Conservation (phyloP, 2,797 vertebrate genomes). For the Semotilus atromaculatus region DNA sequence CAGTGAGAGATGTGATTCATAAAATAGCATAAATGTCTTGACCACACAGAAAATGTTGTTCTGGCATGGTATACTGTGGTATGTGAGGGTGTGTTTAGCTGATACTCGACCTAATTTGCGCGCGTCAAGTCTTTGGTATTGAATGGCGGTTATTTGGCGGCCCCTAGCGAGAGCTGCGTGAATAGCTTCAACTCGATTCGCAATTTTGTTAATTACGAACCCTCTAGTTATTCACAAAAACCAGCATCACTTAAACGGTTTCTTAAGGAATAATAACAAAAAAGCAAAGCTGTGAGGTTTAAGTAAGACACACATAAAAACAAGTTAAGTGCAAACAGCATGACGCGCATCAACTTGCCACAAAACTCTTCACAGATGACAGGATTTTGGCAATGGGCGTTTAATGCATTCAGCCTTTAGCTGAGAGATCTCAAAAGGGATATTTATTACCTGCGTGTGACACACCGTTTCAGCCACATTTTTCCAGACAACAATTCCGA, state of each 20-base stretch:
- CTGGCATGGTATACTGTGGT: slow-evolving; percentile 31
- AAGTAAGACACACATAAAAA: not conserved
- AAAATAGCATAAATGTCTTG: slow-evolving; percentile 50
- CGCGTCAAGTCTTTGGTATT: slow-evolving; percentile 23
- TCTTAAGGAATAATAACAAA: not conserved
- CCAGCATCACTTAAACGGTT: slow-evolving; percentile 13
- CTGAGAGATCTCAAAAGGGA: slow-evolving; percentile 18
- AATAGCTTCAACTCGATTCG: slow-evolving; percentile 50
- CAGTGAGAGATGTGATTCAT: slow-evolving; percentile 36
- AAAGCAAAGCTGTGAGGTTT: not conserved
- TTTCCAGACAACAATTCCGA: slow-evolving; percentile 75
- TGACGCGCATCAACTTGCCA: slow-evolving; percentile 29
- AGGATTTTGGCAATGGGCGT: slow-evolving; percentile 38
- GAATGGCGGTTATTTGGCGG: slow-evolving; percentile 74
- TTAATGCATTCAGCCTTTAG: slow-evolving; percentile 5
- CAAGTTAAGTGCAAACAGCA: not conserved
- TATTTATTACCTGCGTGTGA: slow-evolving; percentile 80
- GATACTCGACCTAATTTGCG: slow-evolving; percentile 60
- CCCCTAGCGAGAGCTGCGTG: slow-evolving; percentile 72
- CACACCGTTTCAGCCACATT: slow-evolving; percentile 84
- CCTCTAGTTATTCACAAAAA: slow-evolving; percentile 27
- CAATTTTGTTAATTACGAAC: slow-evolving; percentile 24
- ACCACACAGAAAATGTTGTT: slow-evolving; percentile 24
- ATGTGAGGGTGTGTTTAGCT: slow-evolving; percentile 53
- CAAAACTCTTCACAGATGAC: slow-evolving; percentile 29